These are phyloP conservation scores for Lasioglossum zephyrum DNA, from an alignment of 2,888 invertebrate species.

Conservation along the genomic window DNA sequence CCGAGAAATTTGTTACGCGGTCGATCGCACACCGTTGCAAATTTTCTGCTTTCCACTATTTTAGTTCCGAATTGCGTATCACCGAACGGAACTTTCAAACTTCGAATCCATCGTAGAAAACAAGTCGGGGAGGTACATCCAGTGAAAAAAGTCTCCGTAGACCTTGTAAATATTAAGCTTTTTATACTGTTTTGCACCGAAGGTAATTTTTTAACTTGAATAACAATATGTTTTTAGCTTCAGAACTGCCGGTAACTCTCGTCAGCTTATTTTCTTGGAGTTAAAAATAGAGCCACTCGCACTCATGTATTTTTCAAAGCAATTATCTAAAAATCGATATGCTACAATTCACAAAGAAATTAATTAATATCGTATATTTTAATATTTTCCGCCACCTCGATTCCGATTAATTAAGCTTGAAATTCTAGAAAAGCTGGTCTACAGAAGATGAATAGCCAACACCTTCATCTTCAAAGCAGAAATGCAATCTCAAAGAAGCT, in stretches of 20 bases:
- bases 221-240: neutral
- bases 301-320: neutral
- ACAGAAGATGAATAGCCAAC: neutral
- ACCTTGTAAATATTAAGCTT: neutral
- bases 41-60: neutral
- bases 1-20: conserved; percentile 26
- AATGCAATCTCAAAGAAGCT: neutral
- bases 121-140: neutral
- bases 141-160: neutral
- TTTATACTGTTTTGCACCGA: neutral
- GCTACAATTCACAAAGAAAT: neutral
- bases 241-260: neutral
- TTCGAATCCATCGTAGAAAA: neutral
- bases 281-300: neutral
- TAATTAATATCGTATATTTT: neutral
- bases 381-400: neutral
- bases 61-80: neutral
- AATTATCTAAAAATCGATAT: neutral
- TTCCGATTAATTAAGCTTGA: neutral
- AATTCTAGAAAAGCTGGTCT: neutral
- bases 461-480: neutral
- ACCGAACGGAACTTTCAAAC: neutral
- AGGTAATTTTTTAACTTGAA: neutral
- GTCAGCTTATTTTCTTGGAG: too few species aligned
- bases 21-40: neutral